Conservation (phyloP, 2,113 vertebrate genomes). For the Cercocebus atys region DNA sequence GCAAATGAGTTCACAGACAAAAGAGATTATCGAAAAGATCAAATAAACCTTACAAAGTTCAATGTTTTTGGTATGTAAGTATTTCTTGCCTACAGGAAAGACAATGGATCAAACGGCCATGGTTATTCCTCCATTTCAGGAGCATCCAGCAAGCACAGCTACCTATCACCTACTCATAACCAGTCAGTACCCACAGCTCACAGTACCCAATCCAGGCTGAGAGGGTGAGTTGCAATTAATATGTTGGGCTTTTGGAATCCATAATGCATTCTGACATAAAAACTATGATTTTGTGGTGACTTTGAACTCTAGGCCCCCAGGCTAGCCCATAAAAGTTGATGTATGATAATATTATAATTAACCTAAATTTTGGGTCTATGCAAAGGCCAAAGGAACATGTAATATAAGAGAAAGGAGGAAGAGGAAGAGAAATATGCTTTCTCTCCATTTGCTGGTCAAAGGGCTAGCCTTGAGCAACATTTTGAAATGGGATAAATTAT, state of each 20-base stretch:
- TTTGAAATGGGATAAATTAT: background rate
- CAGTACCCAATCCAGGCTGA: background rate
- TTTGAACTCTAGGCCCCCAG: background rate
- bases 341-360: conserved; percentile 2
- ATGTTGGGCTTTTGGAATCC: background rate
- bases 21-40: background rate
- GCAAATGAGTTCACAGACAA: background rate
- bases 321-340: background rate
- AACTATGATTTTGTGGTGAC: background rate
- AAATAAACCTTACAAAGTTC: background rate
- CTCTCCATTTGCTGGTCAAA: background rate
- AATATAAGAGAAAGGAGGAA: background rate
- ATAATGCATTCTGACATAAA: background rate
- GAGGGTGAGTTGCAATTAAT: background rate
- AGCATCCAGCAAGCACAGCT: background rate
- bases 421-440: background rate
- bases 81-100: background rate
- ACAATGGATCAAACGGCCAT: background rate
- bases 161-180: background rate
- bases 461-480: background rate
- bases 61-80: background rate
- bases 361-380: background rate
- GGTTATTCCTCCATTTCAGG: background rate
- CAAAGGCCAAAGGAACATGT: background rate
- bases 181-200: background rate